Conservation (phyloP, 2,113 vertebrate species). For the Pachyramphus minor region DNA sequence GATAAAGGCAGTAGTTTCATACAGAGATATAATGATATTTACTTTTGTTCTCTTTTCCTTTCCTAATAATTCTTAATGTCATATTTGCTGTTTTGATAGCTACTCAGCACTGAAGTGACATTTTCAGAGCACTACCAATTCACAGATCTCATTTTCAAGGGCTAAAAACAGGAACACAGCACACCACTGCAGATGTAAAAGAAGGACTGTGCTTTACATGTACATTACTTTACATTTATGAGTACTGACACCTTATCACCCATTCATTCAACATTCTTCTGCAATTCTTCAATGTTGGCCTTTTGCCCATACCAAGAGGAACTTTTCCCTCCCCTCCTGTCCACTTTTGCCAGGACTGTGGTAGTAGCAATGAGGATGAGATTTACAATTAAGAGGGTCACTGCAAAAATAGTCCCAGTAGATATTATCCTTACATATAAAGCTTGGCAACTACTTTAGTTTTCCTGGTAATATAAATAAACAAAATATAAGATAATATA, state of each 20-base stretch:
- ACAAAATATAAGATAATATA: too few species aligned
- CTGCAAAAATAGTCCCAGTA: neutral
- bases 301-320: neutral
- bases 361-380: neutral
- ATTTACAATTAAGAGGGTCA: neutral
- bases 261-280: neutral
- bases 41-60: conserved; percentile 27
- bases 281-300: neutral
- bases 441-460: neutral
- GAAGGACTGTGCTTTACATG: neutral
- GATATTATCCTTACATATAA: neutral
- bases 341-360: neutral
- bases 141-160: neutral
- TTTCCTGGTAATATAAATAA: neutral
- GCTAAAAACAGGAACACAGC: neutral
- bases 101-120: neutral
- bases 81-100: conserved; percentile 29
- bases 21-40: neutral
- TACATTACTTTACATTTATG: neutral
- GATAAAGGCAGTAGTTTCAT: conserved; percentile 22
- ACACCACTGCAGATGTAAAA: neutral
- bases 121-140: conserved; percentile 31
- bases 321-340: neutral
- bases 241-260: neutral
- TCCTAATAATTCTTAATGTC: conserved; percentile 23